Conservation (phyloP, 2,888 invertebrate genomes). For the Nemotelus nigrinus region DNA sequence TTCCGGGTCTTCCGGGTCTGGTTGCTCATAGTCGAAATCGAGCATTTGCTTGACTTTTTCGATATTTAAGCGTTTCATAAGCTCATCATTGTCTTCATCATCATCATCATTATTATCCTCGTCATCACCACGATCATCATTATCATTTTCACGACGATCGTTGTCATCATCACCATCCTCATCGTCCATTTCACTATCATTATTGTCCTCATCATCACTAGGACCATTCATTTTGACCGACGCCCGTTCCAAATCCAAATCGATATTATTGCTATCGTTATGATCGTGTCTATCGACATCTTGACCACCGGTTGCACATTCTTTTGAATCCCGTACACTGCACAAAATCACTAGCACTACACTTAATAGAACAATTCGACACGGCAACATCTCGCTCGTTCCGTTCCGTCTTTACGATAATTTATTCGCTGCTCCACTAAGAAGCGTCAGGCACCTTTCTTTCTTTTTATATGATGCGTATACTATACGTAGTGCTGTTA, state of each 20-base stretch:
- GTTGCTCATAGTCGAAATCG: background rate
- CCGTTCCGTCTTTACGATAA: slow-evolving; percentile 12
- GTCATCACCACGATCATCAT: background rate
- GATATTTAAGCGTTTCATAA: slow-evolving; percentile 2
- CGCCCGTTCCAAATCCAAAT: background rate
- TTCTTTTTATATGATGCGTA: slow-evolving; percentile 20
- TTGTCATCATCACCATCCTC: background rate
- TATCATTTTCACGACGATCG: background rate
- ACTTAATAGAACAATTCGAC: slow-evolving; percentile 29
- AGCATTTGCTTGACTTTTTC: background rate
- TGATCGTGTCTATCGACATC: background rate
- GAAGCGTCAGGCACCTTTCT: slow-evolving; percentile 6
- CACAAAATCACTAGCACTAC: slow-evolving; percentile 35
- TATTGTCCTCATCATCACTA: background rate
- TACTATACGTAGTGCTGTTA: background rate
- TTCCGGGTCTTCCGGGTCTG: too few relatives aligned
- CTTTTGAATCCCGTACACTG: slow-evolving; percentile 3
- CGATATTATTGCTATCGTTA: background rate
- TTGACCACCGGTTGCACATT: slow-evolving; percentile 4
- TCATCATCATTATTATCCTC: background rate
- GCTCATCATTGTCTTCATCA: background rate
- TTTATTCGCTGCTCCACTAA: slow-evolving; percentile 25
- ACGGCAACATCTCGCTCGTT: slow-evolving; percentile 6
- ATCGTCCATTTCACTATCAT: slow-evolving; percentile 10
- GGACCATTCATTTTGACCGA: background rate